Conservation (phyloP, 2,797 vertebrate species). For the Squalus acanthias region DNA sequence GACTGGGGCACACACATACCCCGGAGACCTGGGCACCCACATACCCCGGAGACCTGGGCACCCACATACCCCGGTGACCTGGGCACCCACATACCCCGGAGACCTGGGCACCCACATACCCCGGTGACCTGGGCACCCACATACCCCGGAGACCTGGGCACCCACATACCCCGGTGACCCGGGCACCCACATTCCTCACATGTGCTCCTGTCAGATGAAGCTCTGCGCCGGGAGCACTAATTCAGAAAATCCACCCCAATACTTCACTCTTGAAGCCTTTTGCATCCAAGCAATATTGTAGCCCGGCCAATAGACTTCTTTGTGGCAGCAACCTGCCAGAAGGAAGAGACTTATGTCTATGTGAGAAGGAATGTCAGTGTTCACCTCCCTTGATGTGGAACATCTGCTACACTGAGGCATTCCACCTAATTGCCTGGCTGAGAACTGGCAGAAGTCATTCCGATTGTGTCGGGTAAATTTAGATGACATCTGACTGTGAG, state of each 20-base stretch:
- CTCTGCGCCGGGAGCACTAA: background rate
- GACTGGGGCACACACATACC: too few species aligned
- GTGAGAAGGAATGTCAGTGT: background rate
- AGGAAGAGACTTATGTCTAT: background rate
- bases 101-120: too few species aligned
- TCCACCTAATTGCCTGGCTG: background rate
- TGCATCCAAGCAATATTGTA: background rate
- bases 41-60: too few species aligned
- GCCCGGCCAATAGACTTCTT: background rate
- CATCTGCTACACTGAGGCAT: background rate
- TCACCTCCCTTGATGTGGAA: background rate
- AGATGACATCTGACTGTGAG: slow-evolving; percentile 12
- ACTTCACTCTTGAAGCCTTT: background rate
- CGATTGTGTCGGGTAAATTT: background rate
- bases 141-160: too few species aligned
- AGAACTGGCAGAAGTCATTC: background rate
- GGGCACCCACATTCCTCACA: background rate
- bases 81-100: too few species aligned
- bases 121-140: too few species aligned
- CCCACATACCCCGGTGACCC: too few species aligned
- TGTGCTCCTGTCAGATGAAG: background rate
- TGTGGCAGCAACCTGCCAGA: background rate
- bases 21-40: too few species aligned
- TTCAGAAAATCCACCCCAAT: background rate
- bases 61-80: too few species aligned